Percentiles rank a stretch among this genome's conserved stretches.
These are phyloP conservation scores for Sitophilus oryzae DNA, from an alignment of 1,140 invertebrate genomes.

Conservation along the genomic window DNA sequence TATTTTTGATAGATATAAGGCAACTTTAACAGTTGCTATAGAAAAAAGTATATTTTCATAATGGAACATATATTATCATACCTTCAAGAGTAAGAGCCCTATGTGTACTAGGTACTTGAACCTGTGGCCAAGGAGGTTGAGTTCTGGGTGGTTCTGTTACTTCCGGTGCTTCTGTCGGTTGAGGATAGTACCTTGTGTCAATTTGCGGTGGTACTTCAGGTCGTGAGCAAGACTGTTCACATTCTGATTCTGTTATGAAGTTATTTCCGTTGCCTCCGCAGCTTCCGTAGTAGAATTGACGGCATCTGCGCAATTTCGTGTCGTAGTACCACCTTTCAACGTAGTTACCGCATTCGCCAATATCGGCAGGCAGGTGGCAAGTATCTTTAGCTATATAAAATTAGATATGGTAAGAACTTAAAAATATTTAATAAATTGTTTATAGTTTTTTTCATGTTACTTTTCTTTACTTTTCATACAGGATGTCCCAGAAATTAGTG, in stretches of 20 bases:
- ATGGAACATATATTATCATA: no score
- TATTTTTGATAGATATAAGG: no score
- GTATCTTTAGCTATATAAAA: constrained; percentile 57
- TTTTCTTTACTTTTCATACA: no score
- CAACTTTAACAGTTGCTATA: no score
- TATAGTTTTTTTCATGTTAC: no score
- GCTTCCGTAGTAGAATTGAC: constrained; percentile 75
- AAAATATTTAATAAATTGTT: no score
- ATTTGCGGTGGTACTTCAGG: not conserved
- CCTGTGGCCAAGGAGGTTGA: no score
- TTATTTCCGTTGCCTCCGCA: constrained; percentile 80
- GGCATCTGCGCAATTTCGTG: constrained; percentile 60
- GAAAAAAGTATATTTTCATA: no score
- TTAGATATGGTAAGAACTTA: no score
- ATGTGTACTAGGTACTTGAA: constrained; percentile 2
- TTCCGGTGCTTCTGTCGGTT: constrained; percentile 12
- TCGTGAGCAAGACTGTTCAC: constrained; percentile 53
- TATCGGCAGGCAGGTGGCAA: constrained; percentile 67
- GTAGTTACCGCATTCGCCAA: constrained; percentile 77
- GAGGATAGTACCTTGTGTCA: constrained; percentile 1
- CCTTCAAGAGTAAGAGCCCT: constrained; percentile 8
- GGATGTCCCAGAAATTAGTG: no score
- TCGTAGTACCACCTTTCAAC: constrained; percentile 80
- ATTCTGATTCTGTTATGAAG: constrained; percentile 62
- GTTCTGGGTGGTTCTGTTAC: constrained; percentile 15